These are phyloP conservation scores for Pardosa pseudoannulata DNA, from an alignment of 2,888 invertebrate species.

Conservation along the genomic window DNA sequence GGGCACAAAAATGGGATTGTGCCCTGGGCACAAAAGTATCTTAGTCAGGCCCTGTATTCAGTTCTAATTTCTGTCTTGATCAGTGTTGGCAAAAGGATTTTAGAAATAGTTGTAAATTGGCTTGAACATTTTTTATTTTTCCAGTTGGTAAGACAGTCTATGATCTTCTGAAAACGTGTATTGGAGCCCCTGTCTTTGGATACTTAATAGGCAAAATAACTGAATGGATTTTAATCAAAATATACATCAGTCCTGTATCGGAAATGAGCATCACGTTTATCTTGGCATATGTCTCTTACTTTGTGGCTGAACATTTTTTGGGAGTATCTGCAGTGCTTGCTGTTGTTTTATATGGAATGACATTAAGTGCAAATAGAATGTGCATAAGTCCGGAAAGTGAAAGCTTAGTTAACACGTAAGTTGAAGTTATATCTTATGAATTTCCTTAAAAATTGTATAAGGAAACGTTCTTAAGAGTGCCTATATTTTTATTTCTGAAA, in stretches of 20 bases:
- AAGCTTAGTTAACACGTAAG: slow-evolving; percentile 74
- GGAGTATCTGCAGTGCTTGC: slow-evolving; percentile 79
- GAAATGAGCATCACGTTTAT: slow-evolving; percentile 79
- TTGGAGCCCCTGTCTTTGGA: slow-evolving; percentile 78
- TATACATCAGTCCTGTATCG: slow-evolving; percentile 79
- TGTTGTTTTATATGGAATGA: slow-evolving; percentile 78
- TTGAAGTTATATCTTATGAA: too few species aligned
- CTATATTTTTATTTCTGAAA: too few species aligned
- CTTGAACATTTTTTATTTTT: too few species aligned
- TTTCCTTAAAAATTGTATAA: background rate
- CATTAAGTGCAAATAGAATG: slow-evolving; percentile 78
- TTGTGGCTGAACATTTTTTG: slow-evolving; percentile 73
- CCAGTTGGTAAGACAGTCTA: slow-evolving; percentile 9
- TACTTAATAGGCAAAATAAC: slow-evolving; percentile 78
- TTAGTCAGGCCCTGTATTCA: too few species aligned
- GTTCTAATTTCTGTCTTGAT: too few species aligned
- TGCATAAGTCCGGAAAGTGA: slow-evolving; percentile 79
- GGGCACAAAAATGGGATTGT: too few species aligned
- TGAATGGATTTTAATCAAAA: slow-evolving; percentile 77
- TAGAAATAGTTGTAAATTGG: too few species aligned
- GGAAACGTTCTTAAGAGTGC: too few species aligned
- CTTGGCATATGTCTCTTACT: slow-evolving; percentile 79
- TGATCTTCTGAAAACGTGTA: slow-evolving; percentile 28
- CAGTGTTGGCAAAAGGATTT: too few species aligned
- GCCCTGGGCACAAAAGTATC: too few species aligned